A percentile compares a stretch with the other conserved stretches of the same genome.
phyloP scores from a whole-genome alignment of 2,113 vertebrate species.

The Tyrannus savana region DNA sequence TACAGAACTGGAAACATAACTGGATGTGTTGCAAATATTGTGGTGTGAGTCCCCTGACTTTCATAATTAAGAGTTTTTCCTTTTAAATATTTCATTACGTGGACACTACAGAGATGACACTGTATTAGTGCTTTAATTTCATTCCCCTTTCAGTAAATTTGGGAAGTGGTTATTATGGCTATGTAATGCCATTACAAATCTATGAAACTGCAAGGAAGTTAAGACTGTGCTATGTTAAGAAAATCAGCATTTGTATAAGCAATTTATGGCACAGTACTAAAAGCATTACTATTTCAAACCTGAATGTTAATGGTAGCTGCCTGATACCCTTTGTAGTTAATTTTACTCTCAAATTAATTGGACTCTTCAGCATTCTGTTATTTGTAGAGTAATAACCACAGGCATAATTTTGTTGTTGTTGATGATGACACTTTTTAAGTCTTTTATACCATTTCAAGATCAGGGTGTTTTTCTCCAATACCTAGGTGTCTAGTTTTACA shows the following conservation, averaged over 20 bases:
- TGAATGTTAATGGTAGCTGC: neutral
- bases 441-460: neutral
- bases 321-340: neutral
- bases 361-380: neutral
- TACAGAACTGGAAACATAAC: neutral
- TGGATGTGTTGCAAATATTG: neutral
- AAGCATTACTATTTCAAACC: neutral
- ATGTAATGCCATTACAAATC: neutral
- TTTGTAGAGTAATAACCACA: neutral
- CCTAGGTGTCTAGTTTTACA: neutral
- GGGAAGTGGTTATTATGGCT: neutral
- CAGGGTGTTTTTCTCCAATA: neutral
- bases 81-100: neutral
- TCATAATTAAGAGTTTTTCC: neutral
- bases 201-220: neutral
- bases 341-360: neutral
- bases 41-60: slow-evolving; percentile 15
- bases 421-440: neutral
- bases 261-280: neutral
- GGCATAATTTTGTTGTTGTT: neutral
- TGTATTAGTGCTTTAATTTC: neutral
- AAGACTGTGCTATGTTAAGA: neutral
- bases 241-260: neutral
- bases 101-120: neutral
- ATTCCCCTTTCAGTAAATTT: neutral